Percentiles rank a stretch among this genome's conserved stretches.
Conservation (phyloP, 2,888 invertebrate genomes). For the Lumbricus terrestris region DNA sequence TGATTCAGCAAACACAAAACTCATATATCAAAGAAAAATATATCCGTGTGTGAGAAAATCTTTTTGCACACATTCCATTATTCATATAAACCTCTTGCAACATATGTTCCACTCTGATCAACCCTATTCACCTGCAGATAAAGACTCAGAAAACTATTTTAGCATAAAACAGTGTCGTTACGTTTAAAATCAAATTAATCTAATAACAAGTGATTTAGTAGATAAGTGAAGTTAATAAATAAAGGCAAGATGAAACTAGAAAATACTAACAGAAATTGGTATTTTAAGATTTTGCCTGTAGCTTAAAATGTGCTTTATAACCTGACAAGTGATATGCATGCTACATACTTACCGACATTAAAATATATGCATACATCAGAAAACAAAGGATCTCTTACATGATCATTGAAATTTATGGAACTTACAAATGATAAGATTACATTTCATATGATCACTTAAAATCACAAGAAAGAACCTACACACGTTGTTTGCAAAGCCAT, state of each 20-base stretch:
- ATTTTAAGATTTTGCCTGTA: background rate
- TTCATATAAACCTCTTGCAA: too few species aligned
- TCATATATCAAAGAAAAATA: too few species aligned
- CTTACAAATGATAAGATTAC: too few species aligned
- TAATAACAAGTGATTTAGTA: conserved; percentile 6
- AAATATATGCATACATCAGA: background rate
- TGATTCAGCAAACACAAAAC: too few species aligned
- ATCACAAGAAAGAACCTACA: too few species aligned
- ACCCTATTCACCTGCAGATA: too few species aligned
- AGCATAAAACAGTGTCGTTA: too few species aligned
- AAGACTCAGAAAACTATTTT: too few species aligned
- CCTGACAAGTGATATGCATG: background rate
- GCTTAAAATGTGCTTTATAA: background rate
- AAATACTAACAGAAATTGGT: background rate
- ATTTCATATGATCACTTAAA: background rate
- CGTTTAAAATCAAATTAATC: background rate
- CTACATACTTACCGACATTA: background rate
- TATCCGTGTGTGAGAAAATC: too few species aligned
- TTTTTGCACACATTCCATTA: too few species aligned
- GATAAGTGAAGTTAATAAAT: background rate
- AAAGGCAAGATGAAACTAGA: background rate
- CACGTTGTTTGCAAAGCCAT: background rate
- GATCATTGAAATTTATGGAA: background rate
- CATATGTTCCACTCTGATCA: too few species aligned
- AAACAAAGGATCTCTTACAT: background rate